phyloP scores from a whole-genome alignment of 2,888 invertebrate genomes.

The Anoplius nigerrimus region DNA sequence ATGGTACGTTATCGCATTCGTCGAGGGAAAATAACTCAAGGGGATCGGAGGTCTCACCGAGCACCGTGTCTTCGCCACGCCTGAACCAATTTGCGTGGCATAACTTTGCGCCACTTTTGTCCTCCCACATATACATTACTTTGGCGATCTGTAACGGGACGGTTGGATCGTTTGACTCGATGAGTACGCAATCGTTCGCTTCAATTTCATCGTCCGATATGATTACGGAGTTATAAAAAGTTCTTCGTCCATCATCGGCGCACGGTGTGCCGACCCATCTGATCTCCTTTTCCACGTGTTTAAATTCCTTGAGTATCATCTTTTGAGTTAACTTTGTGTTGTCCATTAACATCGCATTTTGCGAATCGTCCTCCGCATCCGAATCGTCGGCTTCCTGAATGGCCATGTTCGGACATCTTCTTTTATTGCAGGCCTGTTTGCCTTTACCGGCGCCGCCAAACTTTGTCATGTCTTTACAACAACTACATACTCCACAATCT shows the following conservation, averaged over 20 bases:
- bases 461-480: slow-evolving; percentile 87
- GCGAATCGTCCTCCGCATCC: slow-evolving; percentile 78
- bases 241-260: slow-evolving; percentile 77
- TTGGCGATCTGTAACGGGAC: slow-evolving; percentile 82
- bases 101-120: slow-evolving; percentile 77
- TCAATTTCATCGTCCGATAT: slow-evolving; percentile 77
- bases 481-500: slow-evolving; percentile 85
- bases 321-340: slow-evolving; percentile 49
- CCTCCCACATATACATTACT: slow-evolving; percentile 85
- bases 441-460: slow-evolving; percentile 83
- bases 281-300: slow-evolving; percentile 75
- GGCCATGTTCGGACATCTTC: slow-evolving; percentile 87
- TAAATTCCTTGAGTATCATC: slow-evolving; percentile 66
- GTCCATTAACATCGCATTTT: slow-evolving; percentile 54
- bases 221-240: slow-evolving; percentile 71
- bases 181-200: slow-evolving; percentile 84
- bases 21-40: slow-evolving; percentile 85
- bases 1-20: slow-evolving; percentile 83
- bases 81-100: slow-evolving; percentile 86
- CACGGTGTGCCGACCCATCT: slow-evolving; percentile 81
- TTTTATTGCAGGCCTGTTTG: slow-evolving; percentile 81
- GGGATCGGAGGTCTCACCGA: slow-evolving; percentile 87
- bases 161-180: slow-evolving; percentile 82
- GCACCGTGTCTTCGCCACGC: slow-evolving; percentile 84
- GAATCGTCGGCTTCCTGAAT: slow-evolving; percentile 82